Percentiles rank a stretch among this genome's conserved stretches.
These are phyloP conservation scores for Porites rus DNA, from an alignment of 92 coral and sea anemone genomes.

Conservation along the genomic window DNA sequence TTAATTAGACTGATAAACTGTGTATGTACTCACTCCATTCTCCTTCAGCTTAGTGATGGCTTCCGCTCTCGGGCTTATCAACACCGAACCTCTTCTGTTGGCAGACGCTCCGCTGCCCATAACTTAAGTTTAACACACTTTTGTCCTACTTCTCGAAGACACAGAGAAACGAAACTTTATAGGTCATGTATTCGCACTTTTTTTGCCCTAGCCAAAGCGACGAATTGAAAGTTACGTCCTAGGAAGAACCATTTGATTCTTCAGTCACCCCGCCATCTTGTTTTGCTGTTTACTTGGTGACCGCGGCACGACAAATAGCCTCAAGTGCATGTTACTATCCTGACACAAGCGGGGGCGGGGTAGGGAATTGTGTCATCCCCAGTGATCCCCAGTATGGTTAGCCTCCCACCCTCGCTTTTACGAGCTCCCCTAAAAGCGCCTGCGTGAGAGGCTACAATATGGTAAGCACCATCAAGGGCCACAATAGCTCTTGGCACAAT, in stretches of 20 bases:
- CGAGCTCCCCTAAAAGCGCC: too few relatives aligned
- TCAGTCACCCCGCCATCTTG: slow-evolving; percentile 36
- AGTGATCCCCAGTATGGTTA: too few relatives aligned
- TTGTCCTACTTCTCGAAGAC: not conserved
- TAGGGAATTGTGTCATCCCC: too few relatives aligned
- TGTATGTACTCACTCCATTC: slow-evolving; percentile 57
- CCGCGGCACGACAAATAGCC: slow-evolving; percentile 15
- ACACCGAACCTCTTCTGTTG: slow-evolving; percentile 36
- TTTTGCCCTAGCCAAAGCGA: not conserved
- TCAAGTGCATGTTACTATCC: not conserved
- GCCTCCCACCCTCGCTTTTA: too few relatives aligned
- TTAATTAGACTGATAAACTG: not conserved
- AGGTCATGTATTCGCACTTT: not conserved
- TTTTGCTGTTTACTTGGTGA: slow-evolving; percentile 50
- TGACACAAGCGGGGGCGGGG: too few relatives aligned
- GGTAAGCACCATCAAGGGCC: too few relatives aligned
- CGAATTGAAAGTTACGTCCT: not conserved
- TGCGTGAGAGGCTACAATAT: too few relatives aligned
- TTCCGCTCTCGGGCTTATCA: slow-evolving; percentile 85
- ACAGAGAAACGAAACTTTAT: not conserved
- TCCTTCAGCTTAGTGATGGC: slow-evolving; percentile 56
- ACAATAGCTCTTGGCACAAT: too few relatives aligned
- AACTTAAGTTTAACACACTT: not conserved
- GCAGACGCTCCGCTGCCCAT: slow-evolving; percentile 66
- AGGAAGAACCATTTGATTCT: not conserved